Evolutionary conservation across 1,140 invertebrate genomes (phyloP).

Genomic region (Bombus terrestris): DNA sequence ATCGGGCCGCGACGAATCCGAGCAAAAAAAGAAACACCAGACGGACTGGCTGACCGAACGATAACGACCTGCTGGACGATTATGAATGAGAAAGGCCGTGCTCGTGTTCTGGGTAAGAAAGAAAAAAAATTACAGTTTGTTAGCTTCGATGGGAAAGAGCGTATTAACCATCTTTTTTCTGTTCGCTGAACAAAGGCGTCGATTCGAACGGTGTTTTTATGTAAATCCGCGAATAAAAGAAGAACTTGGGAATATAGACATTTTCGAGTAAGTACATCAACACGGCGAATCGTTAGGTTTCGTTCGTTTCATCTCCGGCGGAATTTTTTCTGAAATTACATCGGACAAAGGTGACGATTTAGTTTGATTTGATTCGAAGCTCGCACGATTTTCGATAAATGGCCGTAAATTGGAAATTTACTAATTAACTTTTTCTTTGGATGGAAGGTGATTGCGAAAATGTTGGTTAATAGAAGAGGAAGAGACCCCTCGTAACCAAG

Average conservation of each 20-base stretch:
- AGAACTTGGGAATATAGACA: too few species aligned
- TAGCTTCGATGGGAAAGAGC: background rate
- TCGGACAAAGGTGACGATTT: too few species aligned
- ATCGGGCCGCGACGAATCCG: background rate
- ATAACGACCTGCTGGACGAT: slow-evolving; percentile 19
- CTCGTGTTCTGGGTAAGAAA: background rate
- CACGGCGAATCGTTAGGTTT: too few species aligned
- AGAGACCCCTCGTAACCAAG: background rate
- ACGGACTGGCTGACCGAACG: background rate
- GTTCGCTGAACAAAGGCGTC: too few species aligned
- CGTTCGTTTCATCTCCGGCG: too few species aligned
- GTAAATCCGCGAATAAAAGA: too few species aligned
- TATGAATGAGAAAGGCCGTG: slow-evolving; percentile 1
- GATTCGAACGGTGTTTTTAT: too few species aligned
- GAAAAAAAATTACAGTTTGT: background rate
- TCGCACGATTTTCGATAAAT: too few species aligned
- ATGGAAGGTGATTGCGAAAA: background rate
- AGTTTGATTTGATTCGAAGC: too few species aligned
- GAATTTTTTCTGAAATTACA: too few species aligned
- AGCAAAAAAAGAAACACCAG: background rate
- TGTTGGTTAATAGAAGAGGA: background rate
- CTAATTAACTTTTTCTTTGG: background rate
- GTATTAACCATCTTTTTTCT: background rate
- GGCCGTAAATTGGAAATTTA: too few species aligned
- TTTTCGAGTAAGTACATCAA: too few species aligned